Evolutionary conservation across 2,888 invertebrate species (phyloP).

Genomic region (Sinhomidia bicolor): DNA sequence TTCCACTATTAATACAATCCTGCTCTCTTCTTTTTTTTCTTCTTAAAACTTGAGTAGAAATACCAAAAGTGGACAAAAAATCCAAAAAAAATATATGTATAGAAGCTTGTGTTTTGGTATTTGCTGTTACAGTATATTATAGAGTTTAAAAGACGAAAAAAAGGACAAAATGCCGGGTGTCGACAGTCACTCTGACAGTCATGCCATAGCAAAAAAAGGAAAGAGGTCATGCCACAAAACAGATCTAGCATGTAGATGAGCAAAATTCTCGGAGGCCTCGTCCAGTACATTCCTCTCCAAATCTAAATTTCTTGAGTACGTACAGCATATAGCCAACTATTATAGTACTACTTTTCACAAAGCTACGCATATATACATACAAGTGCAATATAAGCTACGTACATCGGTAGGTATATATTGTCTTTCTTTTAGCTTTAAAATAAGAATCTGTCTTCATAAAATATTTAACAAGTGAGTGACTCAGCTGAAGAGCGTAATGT

Average conservation of each 20-base stretch:
- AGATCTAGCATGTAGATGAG: slow-evolving; percentile 62
- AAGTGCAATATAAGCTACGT: no score
- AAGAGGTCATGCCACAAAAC: slow-evolving; percentile 56
- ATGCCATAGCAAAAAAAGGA: slow-evolving; percentile 2
- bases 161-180: slow-evolving; percentile 54
- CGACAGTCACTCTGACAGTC: slow-evolving; percentile 59
- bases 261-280: slow-evolving; percentile 50
- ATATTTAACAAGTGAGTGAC: slow-evolving; percentile 44
- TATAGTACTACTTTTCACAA: no score
- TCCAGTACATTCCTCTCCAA: slow-evolving; percentile 10
- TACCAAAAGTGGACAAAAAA: slow-evolving; percentile 35
- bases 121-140: no score
- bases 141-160: not conserved
- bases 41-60: no score
- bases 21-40: not conserved
- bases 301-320: not conserved
- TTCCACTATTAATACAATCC: not conserved
- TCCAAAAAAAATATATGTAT: no score
- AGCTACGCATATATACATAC: no score
- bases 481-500: slow-evolving; percentile 20
- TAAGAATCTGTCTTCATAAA: slow-evolving; percentile 12
- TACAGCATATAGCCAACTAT: not conserved
- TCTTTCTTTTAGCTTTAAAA: no score
- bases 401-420: no score
- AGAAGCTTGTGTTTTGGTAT: not conserved